Evolutionary conservation across 2,888 invertebrate species (phyloP).

Genomic region (Anaspis maculata): DNA sequence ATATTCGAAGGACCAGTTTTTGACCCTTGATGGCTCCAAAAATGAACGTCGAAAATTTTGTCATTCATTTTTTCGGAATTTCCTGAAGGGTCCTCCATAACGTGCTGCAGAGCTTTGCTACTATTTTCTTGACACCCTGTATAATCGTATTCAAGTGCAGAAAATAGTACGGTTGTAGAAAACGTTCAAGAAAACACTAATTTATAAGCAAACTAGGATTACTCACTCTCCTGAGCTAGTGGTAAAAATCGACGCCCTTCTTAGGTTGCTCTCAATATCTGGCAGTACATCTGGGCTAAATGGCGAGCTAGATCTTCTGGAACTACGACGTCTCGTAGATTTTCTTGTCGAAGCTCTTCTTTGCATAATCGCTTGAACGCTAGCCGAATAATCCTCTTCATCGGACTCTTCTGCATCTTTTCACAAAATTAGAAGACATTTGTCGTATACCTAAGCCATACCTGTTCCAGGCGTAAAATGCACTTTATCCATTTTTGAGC

Average conservation of each 20-base stretch:
- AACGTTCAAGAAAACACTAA: background rate
- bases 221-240: conserved; percentile 80
- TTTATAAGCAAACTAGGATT: conserved; percentile 1
- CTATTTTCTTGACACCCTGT: too few species aligned
- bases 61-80: too few species aligned
- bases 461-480: conserved; percentile 26
- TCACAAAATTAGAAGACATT: background rate
- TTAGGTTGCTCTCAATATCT: conserved; percentile 39
- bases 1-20: too few species aligned
- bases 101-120: too few species aligned
- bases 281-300: conserved; percentile 44
- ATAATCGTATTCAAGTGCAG: too few species aligned
- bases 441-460: conserved; percentile 2
- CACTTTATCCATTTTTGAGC: conserved; percentile 33
- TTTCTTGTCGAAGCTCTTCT: conserved; percentile 66
- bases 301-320: conserved; percentile 52
- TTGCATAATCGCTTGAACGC: conserved; percentile 76
- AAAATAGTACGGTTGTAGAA: too few species aligned
- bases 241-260: conserved; percentile 70
- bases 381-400: conserved; percentile 80
- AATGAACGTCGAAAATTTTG: too few species aligned
- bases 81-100: too few species aligned
- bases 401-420: conserved; percentile 49
- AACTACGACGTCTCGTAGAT: conserved; percentile 52
- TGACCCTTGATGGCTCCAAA: too few species aligned